Evolutionary conservation across 2,888 invertebrate genomes (phyloP).

Genomic region (Minunthozetes semirufus): DNA sequence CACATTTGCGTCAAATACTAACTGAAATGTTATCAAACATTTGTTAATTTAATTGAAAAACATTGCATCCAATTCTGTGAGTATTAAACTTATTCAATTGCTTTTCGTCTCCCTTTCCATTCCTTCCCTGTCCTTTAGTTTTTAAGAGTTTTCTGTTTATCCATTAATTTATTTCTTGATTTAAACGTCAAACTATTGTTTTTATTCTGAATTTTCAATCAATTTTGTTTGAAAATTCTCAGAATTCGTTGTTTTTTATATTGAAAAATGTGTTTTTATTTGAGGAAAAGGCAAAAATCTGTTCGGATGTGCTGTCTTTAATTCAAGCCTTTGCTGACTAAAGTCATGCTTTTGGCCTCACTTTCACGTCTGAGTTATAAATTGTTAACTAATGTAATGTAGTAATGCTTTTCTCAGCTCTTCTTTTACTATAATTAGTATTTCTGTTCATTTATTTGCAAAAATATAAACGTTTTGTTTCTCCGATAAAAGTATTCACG

Average conservation of each 20-base stretch:
- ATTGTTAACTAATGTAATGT: not conserved
- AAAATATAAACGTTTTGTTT: not conserved
- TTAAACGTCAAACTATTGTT: not conserved
- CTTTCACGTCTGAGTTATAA: constrained; percentile 18
- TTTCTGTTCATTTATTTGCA: constrained; percentile 1
- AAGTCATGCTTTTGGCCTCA: constrained; percentile 11
- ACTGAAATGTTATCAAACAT: not conserved
- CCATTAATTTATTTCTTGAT: not conserved
- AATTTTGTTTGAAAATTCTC: not conserved
- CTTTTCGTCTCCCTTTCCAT: not conserved
- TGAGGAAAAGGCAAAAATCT: no score
- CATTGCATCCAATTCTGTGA: not conserved
- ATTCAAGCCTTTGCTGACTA: not conserved
- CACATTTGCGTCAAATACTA: not conserved
- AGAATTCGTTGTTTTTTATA: no score
- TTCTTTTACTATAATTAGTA: constrained; percentile 14
- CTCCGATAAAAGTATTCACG: not conserved
- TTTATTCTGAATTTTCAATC: not conserved
- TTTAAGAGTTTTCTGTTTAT: not conserved
- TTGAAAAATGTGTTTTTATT: no score
- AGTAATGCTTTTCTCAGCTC: not conserved
- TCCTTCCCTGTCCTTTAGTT: no score
- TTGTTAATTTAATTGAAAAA: not conserved
- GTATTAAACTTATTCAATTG: not conserved
- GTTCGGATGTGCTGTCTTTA: no score